Base-by-base conservation (phyloP, 2,888 invertebrate species). In the Phalera bucephala region DNA sequence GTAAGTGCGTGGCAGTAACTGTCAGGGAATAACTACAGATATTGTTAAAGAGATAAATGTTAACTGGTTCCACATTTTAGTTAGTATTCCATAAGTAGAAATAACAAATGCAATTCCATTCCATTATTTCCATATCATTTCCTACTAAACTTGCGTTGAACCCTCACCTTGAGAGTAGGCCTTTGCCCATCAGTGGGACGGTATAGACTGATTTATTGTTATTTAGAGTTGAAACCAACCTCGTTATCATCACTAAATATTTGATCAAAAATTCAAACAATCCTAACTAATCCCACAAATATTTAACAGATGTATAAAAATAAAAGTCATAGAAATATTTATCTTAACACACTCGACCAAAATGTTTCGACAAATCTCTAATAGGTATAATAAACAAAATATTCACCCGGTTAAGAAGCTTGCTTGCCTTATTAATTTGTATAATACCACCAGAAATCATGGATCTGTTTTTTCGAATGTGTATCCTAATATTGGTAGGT, bases 331-430 rank as follows among this genome's bases (percentile, higher is more conserved):
- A 55, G 56, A 37, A 46, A 61, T 70, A 70, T 84, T 83, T 81
- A 80, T 77, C 77, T 72, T 79, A 76, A 80, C 80, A 81, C 80
- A 78, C 72, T 73, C 71, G 41, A 72, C 73, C 67, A 80, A 83
- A 83, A 81, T 86, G 80, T 79, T 82, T 75, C 75, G 75, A 85
- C 87, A 88, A 88, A 86, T 82, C 79, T 85, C 84, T 87, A 88
- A 88, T 87, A 82, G 75, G 79, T 80, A 86, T 81, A 80, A 83
- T 85, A 87, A 86, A 86, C 83, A 87, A 78, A 77, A 75, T 82
- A 81, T 84, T 82, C 84, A 82, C 82, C 82, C 74, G 85, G 80
- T 84, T 83, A 88, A 89, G 88, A 78, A 89, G 88, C 88, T 82
- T 80, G 83, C 79, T 83, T 82, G 74, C 71, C 64, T 79, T 86